A percentile compares a stretch with the other conserved stretches of the same genome.
phyloP scores from a whole-genome alignment of 2,797 vertebrate species.

The Clarias laeviceps region DNA sequence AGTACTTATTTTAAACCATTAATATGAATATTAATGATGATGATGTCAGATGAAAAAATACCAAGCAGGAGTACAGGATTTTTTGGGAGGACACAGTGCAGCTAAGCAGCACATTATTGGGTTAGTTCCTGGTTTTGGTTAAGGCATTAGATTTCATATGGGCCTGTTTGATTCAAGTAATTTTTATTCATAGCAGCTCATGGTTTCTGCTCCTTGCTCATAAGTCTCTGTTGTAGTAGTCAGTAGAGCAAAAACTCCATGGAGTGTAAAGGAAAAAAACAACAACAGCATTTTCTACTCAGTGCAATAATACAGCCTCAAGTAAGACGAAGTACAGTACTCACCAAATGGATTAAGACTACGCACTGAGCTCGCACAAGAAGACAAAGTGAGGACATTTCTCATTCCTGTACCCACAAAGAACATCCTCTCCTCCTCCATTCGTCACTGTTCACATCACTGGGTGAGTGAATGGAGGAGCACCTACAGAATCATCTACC shows the following conservation, averaged over 20 bases:
- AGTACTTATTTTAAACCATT: background rate
- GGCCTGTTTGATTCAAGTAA: background rate
- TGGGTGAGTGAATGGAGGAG: background rate
- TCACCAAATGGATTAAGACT: conserved; percentile 27
- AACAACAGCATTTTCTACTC: conserved; percentile 2
- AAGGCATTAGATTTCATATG: conserved; percentile 2
- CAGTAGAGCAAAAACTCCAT: conserved; percentile 12
- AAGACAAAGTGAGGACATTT: conserved; percentile 16
- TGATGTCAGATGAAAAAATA: background rate
- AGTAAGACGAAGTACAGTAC: conserved; percentile 21
- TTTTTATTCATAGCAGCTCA: conserved; percentile 34
- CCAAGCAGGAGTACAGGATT: background rate
- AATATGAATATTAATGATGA: too few relatives aligned
- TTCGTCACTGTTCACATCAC: conserved; percentile 1
- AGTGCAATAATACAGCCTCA: conserved; percentile 45
- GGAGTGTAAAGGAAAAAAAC: background rate
- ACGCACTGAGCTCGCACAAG: conserved; percentile 3
- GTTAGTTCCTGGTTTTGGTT: conserved; percentile 28
- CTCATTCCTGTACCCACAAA: background rate
- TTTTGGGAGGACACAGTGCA: background rate
- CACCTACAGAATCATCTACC: conserved; percentile 3
- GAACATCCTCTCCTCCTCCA: conserved; percentile 16
- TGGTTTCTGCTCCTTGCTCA: conserved; percentile 12
- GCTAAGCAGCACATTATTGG: background rate
- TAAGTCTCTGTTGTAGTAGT: conserved; percentile 18